Evolutionary conservation across 2,113 vertebrate genomes (phyloP).

Genomic region (Acinonyx jubatus): DNA sequence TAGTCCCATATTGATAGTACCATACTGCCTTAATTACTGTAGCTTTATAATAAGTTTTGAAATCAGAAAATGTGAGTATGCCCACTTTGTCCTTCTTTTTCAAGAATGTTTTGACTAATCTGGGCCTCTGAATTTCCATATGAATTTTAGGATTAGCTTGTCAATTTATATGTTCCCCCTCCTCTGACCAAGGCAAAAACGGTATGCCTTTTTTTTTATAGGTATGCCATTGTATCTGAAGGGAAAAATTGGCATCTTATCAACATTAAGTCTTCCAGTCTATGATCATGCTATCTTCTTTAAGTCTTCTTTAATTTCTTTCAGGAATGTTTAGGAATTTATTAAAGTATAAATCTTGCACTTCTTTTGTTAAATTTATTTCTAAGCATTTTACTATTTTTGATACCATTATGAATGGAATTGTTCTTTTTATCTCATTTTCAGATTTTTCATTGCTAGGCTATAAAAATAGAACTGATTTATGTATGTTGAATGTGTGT

Average conservation of each 20-base stretch:
- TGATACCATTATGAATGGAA: not conserved
- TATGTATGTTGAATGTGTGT: not conserved
- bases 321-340: not conserved
- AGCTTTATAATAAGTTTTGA: not conserved
- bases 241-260: too few species aligned
- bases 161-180: not conserved
- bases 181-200: not conserved
- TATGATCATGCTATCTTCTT: not conserved
- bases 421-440: not conserved
- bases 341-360: not conserved
- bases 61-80: not conserved
- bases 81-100: not conserved
- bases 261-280: not conserved
- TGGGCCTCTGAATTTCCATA: not conserved
- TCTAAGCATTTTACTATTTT: not conserved
- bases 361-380: not conserved
- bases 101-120: not conserved
- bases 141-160: not conserved
- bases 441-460: not conserved
- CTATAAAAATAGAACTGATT: not conserved
- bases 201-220: not conserved
- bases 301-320: not conserved
- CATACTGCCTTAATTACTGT: not conserved
- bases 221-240: not conserved
- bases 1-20: not conserved